Base-by-base conservation (phyloP, 1,140 invertebrate genomes). In the Diorhabda carinulata region DNA sequence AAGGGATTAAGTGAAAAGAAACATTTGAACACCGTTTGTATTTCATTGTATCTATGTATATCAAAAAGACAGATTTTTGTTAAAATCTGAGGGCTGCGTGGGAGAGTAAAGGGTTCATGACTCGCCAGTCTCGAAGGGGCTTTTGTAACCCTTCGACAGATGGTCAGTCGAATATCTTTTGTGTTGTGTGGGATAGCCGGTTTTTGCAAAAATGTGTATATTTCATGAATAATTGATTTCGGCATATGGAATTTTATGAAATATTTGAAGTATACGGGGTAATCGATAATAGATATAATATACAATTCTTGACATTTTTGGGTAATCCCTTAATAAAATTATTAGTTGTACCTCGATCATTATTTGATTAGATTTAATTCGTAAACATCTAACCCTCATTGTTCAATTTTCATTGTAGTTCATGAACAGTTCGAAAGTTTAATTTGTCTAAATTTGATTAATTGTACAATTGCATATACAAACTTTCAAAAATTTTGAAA, bases 181-280 rank as follows among this genome's bases (percentile, higher is more conserved):
- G 47, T 52, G 47, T 52, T 52, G 47, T n/a, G 47, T 52, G 47
- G 3, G 47, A 52, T n/a, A 52, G 47, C n/a, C 47, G 47, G 47
- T 52, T 52, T 52, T 52, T 52, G n/a, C 47, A 52, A n/a, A 52
- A 52, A 52, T 52, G 47, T 52, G 47, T 8, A 52, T 52, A 52
- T 52, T 52, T 52, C 47, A n/a, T n/a, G 47, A n/a, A 8, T 52
- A 52, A 52, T 52, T n/a, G 47, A 52, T 52, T 52, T 52, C 47
- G 6, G 47, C 47, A 52, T 52, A 52, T 52, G 5, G 45, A 52
- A 2, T 52, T 52, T 52, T 52, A 25, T 25, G 25, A 25, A 25
- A 25, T 1, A 25, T 25, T 25, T 25, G 25, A 25, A 1, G 25
- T 25, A 25, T 25, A 25, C 1, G 25, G 25, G 25, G 25, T 25